phyloP scores from a whole-genome alignment of 2,888 invertebrate genomes.

The Crematogaster levior region DNA sequence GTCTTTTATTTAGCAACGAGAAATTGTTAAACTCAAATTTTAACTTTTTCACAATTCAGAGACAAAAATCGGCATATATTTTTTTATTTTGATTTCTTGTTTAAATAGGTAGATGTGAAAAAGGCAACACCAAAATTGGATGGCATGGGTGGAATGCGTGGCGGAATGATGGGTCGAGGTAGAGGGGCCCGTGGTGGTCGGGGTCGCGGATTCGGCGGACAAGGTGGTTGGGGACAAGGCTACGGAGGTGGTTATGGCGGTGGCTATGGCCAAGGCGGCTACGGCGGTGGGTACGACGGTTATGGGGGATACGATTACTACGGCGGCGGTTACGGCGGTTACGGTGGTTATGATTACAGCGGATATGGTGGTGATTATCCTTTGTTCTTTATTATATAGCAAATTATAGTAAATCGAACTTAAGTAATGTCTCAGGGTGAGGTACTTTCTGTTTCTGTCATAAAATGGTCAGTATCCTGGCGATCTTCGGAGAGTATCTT shows the following conservation, averaged over 20 bases:
- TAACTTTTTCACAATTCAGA: neutral
- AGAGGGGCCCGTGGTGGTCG: conserved; percentile 90
- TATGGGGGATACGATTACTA: conserved; percentile 90
- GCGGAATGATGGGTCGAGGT: conserved; percentile 89
- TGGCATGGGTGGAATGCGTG: conserved; percentile 88
- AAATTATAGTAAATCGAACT: conserved; percentile 31
- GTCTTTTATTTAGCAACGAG: neutral
- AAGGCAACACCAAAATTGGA: conserved; percentile 97
- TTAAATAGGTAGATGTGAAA: conserved; percentile 94
- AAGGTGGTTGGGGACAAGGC: conserved; percentile 87
- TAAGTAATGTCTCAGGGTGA: conserved; percentile 7
- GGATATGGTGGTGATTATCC: conserved; percentile 90
- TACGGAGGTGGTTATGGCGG: conserved; percentile 89
- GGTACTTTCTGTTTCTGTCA: conserved; percentile 15
- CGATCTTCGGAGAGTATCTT: conserved; percentile 23
- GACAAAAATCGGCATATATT: conserved; percentile 41
- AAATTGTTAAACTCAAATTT: neutral
- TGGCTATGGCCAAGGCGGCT: conserved; percentile 90
- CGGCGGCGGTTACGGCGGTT: conserved; percentile 91
- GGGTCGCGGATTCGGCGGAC: conserved; percentile 84
- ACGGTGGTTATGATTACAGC: conserved; percentile 93
- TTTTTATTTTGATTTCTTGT: conserved; percentile 16
- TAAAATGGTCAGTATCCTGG: conserved; percentile 19
- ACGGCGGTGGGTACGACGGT: conserved; percentile 91
- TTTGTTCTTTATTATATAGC: conserved; percentile 37